Percentiles rank a stretch among this genome's conserved stretches.
phyloP scores from a whole-genome alignment of 92 coral and sea anemone species.

The Parazoanthus atlanticus region DNA sequence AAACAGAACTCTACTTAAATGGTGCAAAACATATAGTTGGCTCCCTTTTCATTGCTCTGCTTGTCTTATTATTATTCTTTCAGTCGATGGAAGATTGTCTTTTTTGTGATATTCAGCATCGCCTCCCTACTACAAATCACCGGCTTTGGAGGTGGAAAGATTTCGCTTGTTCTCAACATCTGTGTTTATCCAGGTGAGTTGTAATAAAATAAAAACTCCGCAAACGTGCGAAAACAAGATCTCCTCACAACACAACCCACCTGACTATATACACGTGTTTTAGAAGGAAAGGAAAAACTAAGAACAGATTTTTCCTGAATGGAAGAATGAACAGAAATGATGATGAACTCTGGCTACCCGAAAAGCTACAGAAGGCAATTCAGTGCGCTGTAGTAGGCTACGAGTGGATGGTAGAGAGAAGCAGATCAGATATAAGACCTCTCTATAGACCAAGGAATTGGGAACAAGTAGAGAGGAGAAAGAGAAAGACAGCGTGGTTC shows the following conservation, averaged over 20 bases:
- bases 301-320: not conserved
- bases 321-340: not conserved
- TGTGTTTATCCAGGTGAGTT: constrained; percentile 34
- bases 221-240: not conserved
- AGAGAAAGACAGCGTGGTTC: not conserved
- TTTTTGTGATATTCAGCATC: constrained; percentile 11
- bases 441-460: not conserved
- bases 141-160: constrained; percentile 2
- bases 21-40: no score
- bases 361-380: not conserved
- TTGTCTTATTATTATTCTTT: no score
- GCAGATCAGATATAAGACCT: not conserved
- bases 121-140: constrained; percentile 1
- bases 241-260: not conserved
- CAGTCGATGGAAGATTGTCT: constrained; percentile 12
- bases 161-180: constrained; percentile 27
- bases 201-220: not conserved
- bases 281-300: no score
- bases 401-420: no score
- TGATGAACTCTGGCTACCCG: no score
- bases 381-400: not conserved
- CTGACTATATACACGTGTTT: not conserved
- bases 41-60: no score
- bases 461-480: not conserved
- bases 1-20: no score